These are phyloP conservation scores for Patella vulgata DNA, from an alignment of 1,140 invertebrate genomes.

Conservation along the genomic window DNA sequence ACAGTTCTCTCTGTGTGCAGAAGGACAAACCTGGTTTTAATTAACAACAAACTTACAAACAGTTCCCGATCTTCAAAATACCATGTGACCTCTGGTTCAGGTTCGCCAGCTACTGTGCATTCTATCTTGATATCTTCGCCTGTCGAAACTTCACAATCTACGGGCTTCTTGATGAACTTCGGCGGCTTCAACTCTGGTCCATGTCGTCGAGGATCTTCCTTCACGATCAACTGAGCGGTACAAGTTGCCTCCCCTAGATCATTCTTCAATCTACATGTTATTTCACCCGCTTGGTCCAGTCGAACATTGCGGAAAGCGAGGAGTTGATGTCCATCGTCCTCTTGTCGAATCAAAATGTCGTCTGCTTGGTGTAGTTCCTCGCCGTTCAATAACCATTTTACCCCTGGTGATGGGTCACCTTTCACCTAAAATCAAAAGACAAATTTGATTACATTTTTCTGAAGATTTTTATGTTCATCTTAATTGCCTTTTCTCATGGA, in stretches of 20 bases:
- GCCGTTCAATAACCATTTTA: constrained; percentile 55
- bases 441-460: no score
- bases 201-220: constrained; percentile 47
- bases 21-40: no score
- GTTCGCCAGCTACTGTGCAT: constrained; percentile 53
- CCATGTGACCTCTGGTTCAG: constrained; percentile 59
- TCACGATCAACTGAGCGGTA: constrained; percentile 51
- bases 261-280: constrained; percentile 58
- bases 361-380: constrained; percentile 39
- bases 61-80: constrained; percentile 82
- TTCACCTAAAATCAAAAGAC: constrained; percentile 32
- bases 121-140: constrained; percentile 55
- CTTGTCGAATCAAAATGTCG: constrained; percentile 38
- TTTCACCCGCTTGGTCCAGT: constrained; percentile 57
- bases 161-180: constrained; percentile 41
- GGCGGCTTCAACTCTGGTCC: constrained; percentile 44
- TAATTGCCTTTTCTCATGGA: no score
- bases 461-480: no score
- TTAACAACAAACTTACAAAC: constrained; percentile 71
- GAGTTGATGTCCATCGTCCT: constrained; percentile 44
- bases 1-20: no score
- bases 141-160: constrained; percentile 46
- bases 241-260: constrained; percentile 54
- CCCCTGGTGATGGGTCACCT: constrained; percentile 49
- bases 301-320: constrained; percentile 56